Evolutionary conservation across 2,888 invertebrate genomes (phyloP).

Genomic region (Geotrupes spiniger): DNA sequence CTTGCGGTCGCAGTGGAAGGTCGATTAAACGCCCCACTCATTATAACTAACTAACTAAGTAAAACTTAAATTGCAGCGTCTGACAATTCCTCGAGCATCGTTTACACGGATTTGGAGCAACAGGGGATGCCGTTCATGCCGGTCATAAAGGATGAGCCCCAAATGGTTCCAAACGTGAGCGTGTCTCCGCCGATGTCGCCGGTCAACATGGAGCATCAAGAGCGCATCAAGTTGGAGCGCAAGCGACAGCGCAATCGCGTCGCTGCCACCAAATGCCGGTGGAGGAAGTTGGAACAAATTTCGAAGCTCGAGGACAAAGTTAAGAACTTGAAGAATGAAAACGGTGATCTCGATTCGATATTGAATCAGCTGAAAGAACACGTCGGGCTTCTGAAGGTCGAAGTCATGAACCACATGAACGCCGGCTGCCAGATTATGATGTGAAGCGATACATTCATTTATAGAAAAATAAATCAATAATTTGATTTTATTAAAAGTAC

Average conservation of each 20-base stretch:
- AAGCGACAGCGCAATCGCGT: slow-evolving; percentile 94
- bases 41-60: too few relatives aligned
- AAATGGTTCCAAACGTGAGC: slow-evolving; percentile 74
- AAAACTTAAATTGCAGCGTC: too few relatives aligned
- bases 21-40: too few relatives aligned
- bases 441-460: too few relatives aligned
- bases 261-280: slow-evolving; percentile 95
- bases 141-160: slow-evolving; percentile 87
- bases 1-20: too few relatives aligned
- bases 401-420: slow-evolving; percentile 91
- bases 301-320: slow-evolving; percentile 94
- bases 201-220: slow-evolving; percentile 95
- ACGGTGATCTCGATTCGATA: slow-evolving; percentile 77
- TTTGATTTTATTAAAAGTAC: too few relatives aligned
- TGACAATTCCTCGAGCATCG: slow-evolving; percentile 52
- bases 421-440: slow-evolving; percentile 84
- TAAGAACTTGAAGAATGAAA: slow-evolving; percentile 84
- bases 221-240: slow-evolving; percentile 91
- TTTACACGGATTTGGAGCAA: slow-evolving; percentile 70
- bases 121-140: slow-evolving; percentile 46
- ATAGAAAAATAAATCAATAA: too few relatives aligned
- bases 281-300: slow-evolving; percentile 93
- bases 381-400: slow-evolving; percentile 86
- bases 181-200: slow-evolving; percentile 84
- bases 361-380: slow-evolving; percentile 86